Evolutionary conservation across 2,888 invertebrate genomes (phyloP).

Genomic region (Rhabditophanes sp.): DNA sequence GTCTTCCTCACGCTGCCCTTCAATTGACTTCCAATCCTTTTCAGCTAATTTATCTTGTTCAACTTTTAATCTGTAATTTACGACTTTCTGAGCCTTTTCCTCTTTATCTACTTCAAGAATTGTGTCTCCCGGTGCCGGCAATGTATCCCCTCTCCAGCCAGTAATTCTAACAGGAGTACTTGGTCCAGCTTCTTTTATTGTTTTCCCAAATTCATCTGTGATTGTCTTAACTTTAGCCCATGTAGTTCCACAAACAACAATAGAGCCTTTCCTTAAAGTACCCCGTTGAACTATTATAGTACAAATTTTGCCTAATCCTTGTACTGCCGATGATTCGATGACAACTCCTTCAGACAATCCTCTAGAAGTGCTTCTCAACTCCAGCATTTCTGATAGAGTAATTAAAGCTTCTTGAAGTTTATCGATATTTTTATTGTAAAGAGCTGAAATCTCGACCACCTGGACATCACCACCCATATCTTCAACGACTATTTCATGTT

Average conservation of each 20-base stretch:
- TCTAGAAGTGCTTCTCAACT: conserved; percentile 64
- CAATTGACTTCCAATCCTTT: conserved; percentile 25
- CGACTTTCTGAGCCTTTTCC: conserved; percentile 54
- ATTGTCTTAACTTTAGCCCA: conserved; percentile 49
- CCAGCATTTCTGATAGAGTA: conserved; percentile 59
- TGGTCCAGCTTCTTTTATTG: conserved; percentile 23
- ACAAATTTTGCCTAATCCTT: conserved; percentile 58
- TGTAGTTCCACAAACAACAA: conserved; percentile 65
- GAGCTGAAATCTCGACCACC: conserved; percentile 73
- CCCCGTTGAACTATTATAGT: conserved; percentile 72
- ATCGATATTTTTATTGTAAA: conserved; percentile 50
- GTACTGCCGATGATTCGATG: conserved; percentile 64
- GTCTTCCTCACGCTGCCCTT: conserved; percentile 20
- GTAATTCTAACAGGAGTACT: conserved; percentile 30
- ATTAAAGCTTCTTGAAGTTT: conserved; percentile 47
- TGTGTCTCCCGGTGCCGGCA: conserved; percentile 73
- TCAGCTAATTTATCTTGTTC: conserved; percentile 54
- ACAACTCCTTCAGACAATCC: conserved; percentile 76
- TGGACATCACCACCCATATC: conserved; percentile 78
- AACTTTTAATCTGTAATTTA: conserved; percentile 55
- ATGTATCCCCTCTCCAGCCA: conserved; percentile 60
- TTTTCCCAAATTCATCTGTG: conserved; percentile 29
- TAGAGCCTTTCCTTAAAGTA: conserved; percentile 60
- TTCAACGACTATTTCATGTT: conserved; percentile 67
- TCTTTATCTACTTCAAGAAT: conserved; percentile 67